Conservation (phyloP, 2,888 invertebrate species). For the Parnassius smintheus region DNA sequence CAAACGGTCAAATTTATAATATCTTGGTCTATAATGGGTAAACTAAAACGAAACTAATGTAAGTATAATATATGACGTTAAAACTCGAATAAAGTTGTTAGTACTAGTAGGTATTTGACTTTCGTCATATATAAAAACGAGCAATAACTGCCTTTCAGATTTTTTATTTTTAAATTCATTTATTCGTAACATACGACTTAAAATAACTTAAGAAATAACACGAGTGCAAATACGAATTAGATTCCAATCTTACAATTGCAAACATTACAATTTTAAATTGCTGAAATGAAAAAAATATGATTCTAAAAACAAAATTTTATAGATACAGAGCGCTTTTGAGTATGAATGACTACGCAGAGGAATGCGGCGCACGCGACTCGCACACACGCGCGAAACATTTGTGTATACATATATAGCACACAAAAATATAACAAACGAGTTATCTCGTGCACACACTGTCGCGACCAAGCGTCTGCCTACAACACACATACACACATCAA, state of each 20-base stretch:
- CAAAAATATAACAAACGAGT: slow-evolving; percentile 60
- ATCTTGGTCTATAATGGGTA: no score
- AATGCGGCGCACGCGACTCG: slow-evolving; percentile 69
- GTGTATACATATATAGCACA: slow-evolving; percentile 38
- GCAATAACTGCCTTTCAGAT: no score
- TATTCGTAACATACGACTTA: neutral
- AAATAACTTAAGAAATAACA: neutral
- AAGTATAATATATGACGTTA: no score
- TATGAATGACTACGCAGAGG: slow-evolving; percentile 72
- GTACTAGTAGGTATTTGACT: no score
- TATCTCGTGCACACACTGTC: slow-evolving; percentile 42
- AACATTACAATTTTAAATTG: slow-evolving; percentile 21
- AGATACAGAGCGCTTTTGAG: slow-evolving; percentile 53
- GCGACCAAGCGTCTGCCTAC: slow-evolving; percentile 30
- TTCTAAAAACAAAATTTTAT: slow-evolving; percentile 44
- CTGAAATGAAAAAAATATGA: slow-evolving; percentile 8
- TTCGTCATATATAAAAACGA: no score
- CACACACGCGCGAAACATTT: slow-evolving; percentile 30
- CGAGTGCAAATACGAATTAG: no score
- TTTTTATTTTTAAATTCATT: no score
- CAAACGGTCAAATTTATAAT: no score
- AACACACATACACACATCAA: slow-evolving; percentile 27
- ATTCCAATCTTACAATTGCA: slow-evolving; percentile 5
- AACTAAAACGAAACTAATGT: no score
- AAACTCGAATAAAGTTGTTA: no score